Base-by-base conservation (phyloP, 2,888 invertebrate genomes). In the Napeogenes sylphis region DNA sequence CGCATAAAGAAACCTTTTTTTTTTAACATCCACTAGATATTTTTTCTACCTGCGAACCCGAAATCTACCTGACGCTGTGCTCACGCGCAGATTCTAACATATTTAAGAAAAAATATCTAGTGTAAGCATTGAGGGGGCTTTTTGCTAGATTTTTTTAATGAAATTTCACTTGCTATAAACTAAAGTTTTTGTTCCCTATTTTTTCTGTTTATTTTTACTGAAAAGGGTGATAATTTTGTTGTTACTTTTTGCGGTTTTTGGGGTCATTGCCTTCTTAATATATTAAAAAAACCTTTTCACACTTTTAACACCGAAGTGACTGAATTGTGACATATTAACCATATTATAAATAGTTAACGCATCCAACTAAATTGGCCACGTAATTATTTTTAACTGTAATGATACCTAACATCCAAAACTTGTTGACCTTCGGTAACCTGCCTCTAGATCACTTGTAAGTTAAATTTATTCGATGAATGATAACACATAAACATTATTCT, bases 41-140 rank as follows among this genome's bases (percentile, higher is more conserved):
- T 90, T 89, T 89, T 90, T 89, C 87, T 90, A 90, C 90, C 90
- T 90, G 90, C 86, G 80, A 87, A 85, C 87, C 85, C 75, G 73
- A 79, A 82, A 72, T 79, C 83, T 90, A 89, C 89, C 89, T 89
- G 90, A 64, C 62, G 67, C 65, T 70, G 70, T 77, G 83, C 82
- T 70, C 73, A 63, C 73, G 84, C 90, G 90, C 89, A 88, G 88
- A 87, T 78, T 85, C 81, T 74, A 81, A 77, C 81, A 76, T 81
- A 81, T 81, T 81, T 77, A 80, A 63, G 73, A 62, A 67, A 71
- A 74, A 81, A 84, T 85, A 82, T 82, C 78, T 74, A 76, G 51
- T 64, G 54, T 66, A 76, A 75, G 76, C 70, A 76, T 78, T 76
- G 74, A 73, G 79, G 83, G 85, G 84, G 83, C 80, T 81, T 84